Evolutionary conservation across 2,113 vertebrate genomes (phyloP), one percentile per base, ranked within the genome.

Genomic region (Octodon degus): DNA sequence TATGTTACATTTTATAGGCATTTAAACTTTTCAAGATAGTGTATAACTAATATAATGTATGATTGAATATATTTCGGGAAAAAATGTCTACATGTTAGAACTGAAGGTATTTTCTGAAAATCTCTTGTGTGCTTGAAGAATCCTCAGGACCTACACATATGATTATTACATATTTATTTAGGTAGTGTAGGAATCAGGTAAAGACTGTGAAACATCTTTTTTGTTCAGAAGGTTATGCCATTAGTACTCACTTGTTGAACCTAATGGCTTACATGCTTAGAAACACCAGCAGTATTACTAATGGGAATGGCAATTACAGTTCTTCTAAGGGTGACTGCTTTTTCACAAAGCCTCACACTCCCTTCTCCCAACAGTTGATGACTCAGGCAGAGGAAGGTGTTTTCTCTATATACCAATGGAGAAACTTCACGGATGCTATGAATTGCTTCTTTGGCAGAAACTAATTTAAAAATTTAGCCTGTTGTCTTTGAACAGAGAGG

Each of bases 1-100:
- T 97, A 98, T 97, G 96, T 96, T 96, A 94, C 47, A 81, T 89
- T 97, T 97, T 96, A 97, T 97, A 80, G 96, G 53, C 96, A 94
- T 97, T 97, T 98, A 96, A 97, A 96, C 92, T 97, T 95, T 97
- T 95, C 90, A 94, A 93, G 88, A 95, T 91, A 92, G 62, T 90
- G 53, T 74, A 80, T 86, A 94, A 88, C 62, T 96, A 93, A 95
- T 96, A 86, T 86, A 93, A 93, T 92, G 37, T 94, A 84, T 88
- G 83, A 53, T 74, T 76, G 79, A 86, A 89, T 84, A 27, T 79
- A 90, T 87, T 95, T 96, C 89, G 80, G 81, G 82, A 89, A 94
- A 94, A 95, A 76, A 83, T 34, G 40, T 96, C 50, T 93, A 72
- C 90, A 83, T 20, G 2, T 47, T 62, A 24, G 47, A 92, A 43